Base-by-base conservation (phyloP, 2,888 invertebrate species). In the Lasioglossum villosulum region DNA sequence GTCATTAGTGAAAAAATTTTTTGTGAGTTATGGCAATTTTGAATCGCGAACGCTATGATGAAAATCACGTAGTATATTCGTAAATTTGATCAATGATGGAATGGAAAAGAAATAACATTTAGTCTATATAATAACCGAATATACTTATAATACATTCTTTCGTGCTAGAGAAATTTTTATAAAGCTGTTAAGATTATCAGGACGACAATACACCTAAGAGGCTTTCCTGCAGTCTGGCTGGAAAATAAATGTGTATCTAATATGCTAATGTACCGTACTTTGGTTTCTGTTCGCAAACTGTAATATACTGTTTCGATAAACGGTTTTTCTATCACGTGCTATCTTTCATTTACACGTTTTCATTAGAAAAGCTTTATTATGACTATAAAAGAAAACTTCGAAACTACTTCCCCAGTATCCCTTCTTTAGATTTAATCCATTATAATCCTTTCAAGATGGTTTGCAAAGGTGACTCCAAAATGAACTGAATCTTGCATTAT, bases 291-390 rank as follows among this genome's bases (percentile, higher is more conserved):
- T 87, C 81, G 78, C 75, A 75, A 81, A 86, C 27, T 90, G 89
- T 90, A 90, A 81, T 78, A 85, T 90, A 89, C 80, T 83, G 80
- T 89, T 74, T 87, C 81, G 90, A 90, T 90, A 90, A 90, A 90
- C 66, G 72, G 84, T 82, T 89, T 89, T 89, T 87, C 63, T 86
- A 87, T 79, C 56, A 86, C 63, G 37, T 72, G 76, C 79, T 74
- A 90, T 81, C 81, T 87, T 90, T 90, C 52, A 89, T 90, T 89
- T 81, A 82, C 75, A 80, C 72, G 56, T 76, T 75, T 59, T 79
- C 70, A 56, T 73, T 71, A 75, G 48, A 68, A 23, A 78, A 84
- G 84, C 75, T 82, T 82, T 45, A 78, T 76, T 63, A 63, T 63
- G 63, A 34, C 63, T 63, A 78, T 30, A 37, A 34, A 73, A 30